Evolutionary conservation across 2,888 invertebrate genomes (phyloP).

Genomic region (Dexiosoma caninum): DNA sequence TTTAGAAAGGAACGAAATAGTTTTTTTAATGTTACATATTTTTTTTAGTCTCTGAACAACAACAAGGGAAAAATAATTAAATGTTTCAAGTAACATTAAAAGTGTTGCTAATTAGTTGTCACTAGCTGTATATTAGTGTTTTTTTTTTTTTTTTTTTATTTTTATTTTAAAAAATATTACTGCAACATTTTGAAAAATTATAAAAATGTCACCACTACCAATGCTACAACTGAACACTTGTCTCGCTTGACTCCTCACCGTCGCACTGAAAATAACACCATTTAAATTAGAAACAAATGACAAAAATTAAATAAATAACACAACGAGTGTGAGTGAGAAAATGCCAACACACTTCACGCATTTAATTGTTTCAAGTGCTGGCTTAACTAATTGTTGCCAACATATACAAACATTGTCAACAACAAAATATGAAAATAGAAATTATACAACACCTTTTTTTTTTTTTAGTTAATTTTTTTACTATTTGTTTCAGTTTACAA

Average conservation of each 20-base stretch:
- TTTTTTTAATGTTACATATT: too few species aligned
- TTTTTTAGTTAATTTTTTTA: neutral
- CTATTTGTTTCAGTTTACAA: too few species aligned
- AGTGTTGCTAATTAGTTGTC: too few species aligned
- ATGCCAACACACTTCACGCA: constrained; percentile 58
- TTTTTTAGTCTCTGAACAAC: too few species aligned
- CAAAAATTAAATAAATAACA: neutral
- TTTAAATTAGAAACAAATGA: neutral
- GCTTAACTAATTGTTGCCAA: constrained; percentile 56
- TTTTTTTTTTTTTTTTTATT: too few species aligned
- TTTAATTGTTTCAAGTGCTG: constrained; percentile 56
- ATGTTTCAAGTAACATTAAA: too few species aligned
- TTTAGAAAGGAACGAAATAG: too few species aligned
- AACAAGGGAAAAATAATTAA: too few species aligned
- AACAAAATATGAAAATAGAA: neutral
- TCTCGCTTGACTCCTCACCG: constrained; percentile 20
- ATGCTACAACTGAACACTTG: constrained; percentile 33
- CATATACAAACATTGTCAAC: constrained; percentile 4
- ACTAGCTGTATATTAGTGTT: too few species aligned
- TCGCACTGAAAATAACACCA: constrained; percentile 28
- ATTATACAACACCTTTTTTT: too few species aligned
- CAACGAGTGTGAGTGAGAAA: constrained; percentile 9
- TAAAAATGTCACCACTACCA: constrained; percentile 58
- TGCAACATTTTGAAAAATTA: constrained; percentile 1
- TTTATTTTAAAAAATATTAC: neutral